These are phyloP conservation scores for Orientallactaga bullata DNA, from an alignment of 2,113 vertebrate species.

Conservation along the genomic window DNA sequence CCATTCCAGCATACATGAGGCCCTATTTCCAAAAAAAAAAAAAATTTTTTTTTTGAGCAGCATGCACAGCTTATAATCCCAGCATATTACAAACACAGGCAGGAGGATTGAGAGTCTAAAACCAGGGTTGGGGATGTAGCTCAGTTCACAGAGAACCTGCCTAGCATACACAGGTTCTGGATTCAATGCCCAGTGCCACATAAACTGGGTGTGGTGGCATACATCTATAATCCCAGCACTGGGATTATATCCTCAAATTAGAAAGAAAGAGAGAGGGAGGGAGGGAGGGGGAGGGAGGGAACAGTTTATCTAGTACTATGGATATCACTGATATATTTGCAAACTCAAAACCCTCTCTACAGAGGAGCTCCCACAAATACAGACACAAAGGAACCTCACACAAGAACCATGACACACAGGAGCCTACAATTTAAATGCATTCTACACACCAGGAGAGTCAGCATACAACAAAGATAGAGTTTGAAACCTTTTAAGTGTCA, in stretches of 20 bases:
- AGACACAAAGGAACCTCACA: neutral
- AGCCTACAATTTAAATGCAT: neutral
- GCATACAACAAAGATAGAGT: constrained; percentile 26
- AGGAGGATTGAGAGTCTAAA: no score
- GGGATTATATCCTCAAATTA: neutral
- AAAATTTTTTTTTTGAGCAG: neutral
- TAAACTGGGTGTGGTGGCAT: no score
- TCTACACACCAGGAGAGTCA: neutral
- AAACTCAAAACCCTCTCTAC: neutral
- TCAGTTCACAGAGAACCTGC: neutral
- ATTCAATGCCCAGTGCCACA: neutral
- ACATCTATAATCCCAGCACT: no score
- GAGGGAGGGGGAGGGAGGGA: no score
- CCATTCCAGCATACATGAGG: neutral
- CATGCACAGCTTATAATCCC: neutral
- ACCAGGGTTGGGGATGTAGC: no score
- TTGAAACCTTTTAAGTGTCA: neutral
- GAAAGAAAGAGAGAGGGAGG: no score
- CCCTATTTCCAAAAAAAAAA: neutral
- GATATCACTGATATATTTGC: neutral
- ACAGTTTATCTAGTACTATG: neutral
- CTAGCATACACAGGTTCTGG: neutral
- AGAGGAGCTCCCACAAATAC: neutral
- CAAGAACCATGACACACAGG: neutral
- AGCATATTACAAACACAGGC: neutral